phyloP scores from a whole-genome alignment of 2,888 invertebrate genomes.

The Apantesis nais region DNA sequence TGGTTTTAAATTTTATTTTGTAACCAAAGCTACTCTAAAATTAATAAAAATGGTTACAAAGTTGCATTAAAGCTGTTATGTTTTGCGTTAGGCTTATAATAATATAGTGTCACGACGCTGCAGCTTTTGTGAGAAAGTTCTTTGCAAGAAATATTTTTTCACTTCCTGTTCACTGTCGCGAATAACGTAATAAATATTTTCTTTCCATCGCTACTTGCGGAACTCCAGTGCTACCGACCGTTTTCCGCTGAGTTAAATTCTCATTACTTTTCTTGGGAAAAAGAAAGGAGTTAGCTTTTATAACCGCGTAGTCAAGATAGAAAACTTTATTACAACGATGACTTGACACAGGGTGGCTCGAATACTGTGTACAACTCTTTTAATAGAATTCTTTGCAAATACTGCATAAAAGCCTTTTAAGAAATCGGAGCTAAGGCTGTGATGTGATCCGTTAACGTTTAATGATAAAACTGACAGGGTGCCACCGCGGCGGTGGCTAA shows the following conservation, averaged over 20 bases:
- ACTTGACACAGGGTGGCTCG: slow-evolving; percentile 68
- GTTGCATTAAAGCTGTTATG: slow-evolving; percentile 69
- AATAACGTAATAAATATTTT: slow-evolving; percentile 77
- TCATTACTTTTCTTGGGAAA: slow-evolving; percentile 82
- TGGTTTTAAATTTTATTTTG: too few species aligned
- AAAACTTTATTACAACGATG: slow-evolving; percentile 79
- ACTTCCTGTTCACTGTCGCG: slow-evolving; percentile 58
- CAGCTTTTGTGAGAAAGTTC: slow-evolving; percentile 66
- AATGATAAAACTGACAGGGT: slow-evolving; percentile 70
- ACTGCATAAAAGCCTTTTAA: slow-evolving; percentile 72
- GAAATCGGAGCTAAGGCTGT: slow-evolving; percentile 61
- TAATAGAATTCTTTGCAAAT: slow-evolving; percentile 65
- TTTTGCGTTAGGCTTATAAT: slow-evolving; percentile 70
- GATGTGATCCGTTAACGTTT: slow-evolving; percentile 73
- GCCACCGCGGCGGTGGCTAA: slow-evolving; percentile 72
- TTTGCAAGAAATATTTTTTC: slow-evolving; percentile 61
- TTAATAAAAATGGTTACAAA: slow-evolving; percentile 60
- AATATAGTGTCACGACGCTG: slow-evolving; percentile 54
- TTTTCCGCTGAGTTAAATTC: slow-evolving; percentile 83
- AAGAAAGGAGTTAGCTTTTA: slow-evolving; percentile 79
- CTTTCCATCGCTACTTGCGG: slow-evolving; percentile 66
- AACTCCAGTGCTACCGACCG: slow-evolving; percentile 65
- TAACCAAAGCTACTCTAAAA: too few species aligned
- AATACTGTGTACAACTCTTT: slow-evolving; percentile 65
- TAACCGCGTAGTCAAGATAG: slow-evolving; percentile 70